phyloP scores from a whole-genome alignment of 2,113 vertebrate species.

The Cryptomyrus ogoouensis region DNA sequence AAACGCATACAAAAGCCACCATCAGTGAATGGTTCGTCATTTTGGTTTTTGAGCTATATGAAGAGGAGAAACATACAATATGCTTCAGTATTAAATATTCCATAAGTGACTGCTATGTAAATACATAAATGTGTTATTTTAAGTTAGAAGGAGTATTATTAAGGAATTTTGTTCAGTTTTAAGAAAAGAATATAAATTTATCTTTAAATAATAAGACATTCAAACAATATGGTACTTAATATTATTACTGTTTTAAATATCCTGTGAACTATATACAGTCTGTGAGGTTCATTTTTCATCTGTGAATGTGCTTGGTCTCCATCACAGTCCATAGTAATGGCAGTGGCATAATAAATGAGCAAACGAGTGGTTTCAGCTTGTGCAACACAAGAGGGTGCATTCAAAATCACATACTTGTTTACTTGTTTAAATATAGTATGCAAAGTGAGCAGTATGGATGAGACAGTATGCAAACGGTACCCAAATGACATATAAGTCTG shows the following conservation, averaged over 20 bases:
- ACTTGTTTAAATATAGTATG: not conserved
- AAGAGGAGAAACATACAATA: constrained; percentile 60
- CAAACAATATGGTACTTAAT: constrained; percentile 59
- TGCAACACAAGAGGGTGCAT: not conserved
- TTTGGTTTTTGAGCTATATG: constrained; percentile 33
- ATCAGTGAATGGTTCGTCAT: constrained; percentile 4
- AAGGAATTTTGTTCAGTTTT: constrained; percentile 50
- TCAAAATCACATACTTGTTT: not conserved
- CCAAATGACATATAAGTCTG: not conserved
- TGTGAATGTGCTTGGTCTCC: not conserved
- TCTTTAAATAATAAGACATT: constrained; percentile 70
- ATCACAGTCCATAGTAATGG: not conserved
- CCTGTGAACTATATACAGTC: constrained; percentile 34
- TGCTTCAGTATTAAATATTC: constrained; percentile 63
- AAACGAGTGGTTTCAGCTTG: not conserved
- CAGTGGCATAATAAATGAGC: not conserved
- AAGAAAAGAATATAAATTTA: constrained; percentile 52
- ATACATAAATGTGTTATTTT: constrained; percentile 56
- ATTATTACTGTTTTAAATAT: constrained; percentile 63
- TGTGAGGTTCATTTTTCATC: not conserved
- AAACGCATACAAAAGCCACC: not conserved
- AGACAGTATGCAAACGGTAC: not conserved
- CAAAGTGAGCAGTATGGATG: not conserved
- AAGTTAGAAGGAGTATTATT: constrained; percentile 57
- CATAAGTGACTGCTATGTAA: constrained; percentile 57